Evolutionary conservation across 2,113 vertebrate genomes (phyloP).

Genomic region (Caranx melampygus): DNA sequence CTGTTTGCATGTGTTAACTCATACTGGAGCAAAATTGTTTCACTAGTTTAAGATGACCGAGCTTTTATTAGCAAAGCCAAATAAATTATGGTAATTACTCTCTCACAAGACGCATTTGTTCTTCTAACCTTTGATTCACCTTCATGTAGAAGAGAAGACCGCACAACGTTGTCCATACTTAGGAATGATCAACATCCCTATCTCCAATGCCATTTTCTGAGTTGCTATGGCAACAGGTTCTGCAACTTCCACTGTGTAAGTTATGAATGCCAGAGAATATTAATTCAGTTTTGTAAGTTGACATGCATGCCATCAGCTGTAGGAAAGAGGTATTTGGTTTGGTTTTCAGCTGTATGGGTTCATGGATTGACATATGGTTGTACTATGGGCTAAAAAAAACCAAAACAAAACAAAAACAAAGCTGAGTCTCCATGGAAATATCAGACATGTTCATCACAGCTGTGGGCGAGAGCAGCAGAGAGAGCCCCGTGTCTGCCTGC

Average conservation of each 20-base stretch:
- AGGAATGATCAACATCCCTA: constrained; percentile 30
- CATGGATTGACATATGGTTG: constrained; percentile 40
- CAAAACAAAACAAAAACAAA: constrained; percentile 2
- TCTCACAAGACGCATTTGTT: background rate
- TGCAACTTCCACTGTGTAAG: constrained; percentile 37
- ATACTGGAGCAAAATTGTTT: background rate
- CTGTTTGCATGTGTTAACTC: background rate
- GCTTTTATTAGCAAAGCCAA: background rate
- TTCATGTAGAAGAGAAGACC: background rate
- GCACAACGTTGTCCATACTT: constrained; percentile 30
- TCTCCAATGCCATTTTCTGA: constrained; percentile 49
- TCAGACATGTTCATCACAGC: constrained; percentile 22
- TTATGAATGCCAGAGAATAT: constrained; percentile 28
- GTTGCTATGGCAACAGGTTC: constrained; percentile 66
- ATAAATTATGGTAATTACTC: background rate
- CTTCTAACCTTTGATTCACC: constrained; percentile 2
- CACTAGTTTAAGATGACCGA: background rate
- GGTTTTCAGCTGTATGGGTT: constrained; percentile 9
- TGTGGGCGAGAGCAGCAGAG: constrained; percentile 17
- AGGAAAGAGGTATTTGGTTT: constrained; percentile 11
- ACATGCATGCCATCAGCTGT: constrained; percentile 15
- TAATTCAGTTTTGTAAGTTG: constrained; percentile 28
- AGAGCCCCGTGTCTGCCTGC: constrained; percentile 3
- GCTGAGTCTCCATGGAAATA: constrained; percentile 40
- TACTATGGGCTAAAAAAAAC: background rate